Percentiles rank a stretch among this genome's conserved stretches.
Conservation (phyloP, 2,797 vertebrate genomes). For the Sus cebifrons region DNA sequence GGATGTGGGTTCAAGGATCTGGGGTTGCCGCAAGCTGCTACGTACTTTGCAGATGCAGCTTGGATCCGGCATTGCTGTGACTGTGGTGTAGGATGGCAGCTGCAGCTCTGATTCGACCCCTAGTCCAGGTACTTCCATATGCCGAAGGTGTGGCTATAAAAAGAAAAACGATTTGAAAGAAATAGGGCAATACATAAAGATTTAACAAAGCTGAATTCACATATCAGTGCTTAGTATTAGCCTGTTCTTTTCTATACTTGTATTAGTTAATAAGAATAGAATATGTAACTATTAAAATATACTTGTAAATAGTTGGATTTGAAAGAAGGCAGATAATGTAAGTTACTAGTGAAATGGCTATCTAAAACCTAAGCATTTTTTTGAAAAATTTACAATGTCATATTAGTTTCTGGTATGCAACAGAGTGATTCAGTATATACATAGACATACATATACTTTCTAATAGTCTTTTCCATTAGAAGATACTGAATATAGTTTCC, state of each 20-base stretch:
- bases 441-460: neutral
- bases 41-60: too few species aligned
- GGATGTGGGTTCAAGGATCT: too few species aligned
- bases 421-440: neutral
- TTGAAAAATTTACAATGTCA: neutral
- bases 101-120: too few species aligned
- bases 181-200: constrained; percentile 45
- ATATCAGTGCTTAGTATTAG: neutral
- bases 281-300: constrained; percentile 52
- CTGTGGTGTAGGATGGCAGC: too few species aligned
- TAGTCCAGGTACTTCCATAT: too few species aligned
- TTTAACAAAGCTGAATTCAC: neutral
- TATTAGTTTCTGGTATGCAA: too few species aligned
- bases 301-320: neutral
- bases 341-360: neutral
- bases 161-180: constrained; percentile 9
- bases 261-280: constrained; percentile 53
- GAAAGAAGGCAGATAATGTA: constrained; percentile 38
- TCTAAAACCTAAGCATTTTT: neutral
- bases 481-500: too few species aligned
- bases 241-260: neutral
- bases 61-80: too few species aligned
- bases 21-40: too few species aligned
- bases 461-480: neutral
- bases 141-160: neutral